A percentile compares a stretch with the other conserved stretches of the same genome.
These are phyloP conservation scores for Wasmannia auropunctata DNA, from an alignment of 1,140 invertebrate genomes.

Conservation along the genomic window DNA sequence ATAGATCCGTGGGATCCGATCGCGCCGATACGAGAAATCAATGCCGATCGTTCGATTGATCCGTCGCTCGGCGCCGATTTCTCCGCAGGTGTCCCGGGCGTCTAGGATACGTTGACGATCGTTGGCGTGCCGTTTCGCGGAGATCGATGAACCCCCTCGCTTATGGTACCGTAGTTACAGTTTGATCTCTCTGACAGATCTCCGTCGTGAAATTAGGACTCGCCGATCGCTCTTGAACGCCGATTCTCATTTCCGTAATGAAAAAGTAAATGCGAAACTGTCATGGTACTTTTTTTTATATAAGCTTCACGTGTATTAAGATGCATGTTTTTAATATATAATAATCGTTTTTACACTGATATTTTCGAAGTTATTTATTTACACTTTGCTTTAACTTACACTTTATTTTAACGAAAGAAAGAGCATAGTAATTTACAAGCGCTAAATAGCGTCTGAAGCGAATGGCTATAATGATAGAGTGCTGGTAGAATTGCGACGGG, in stretches of 20 bases:
- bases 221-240: not conserved
- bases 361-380: not conserved
- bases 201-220: conserved; percentile 47
- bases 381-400: not conserved
- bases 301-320: not conserved
- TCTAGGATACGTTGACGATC: conserved; percentile 55
- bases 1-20: conserved; percentile 61
- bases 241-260: conserved; percentile 8
- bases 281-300: not conserved
- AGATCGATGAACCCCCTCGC: conserved; percentile 65
- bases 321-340: not conserved
- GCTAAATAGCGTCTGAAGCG: not conserved
- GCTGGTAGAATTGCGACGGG: conserved; percentile 10
- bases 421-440: conserved; percentile 3
- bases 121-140: conserved; percentile 61
- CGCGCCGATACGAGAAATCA: conserved; percentile 60
- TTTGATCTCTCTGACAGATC: conserved; percentile 42
- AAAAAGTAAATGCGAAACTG: not conserved
- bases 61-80: conserved; percentile 67
- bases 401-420: not conserved
- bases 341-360: not conserved
- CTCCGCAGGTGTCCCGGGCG: conserved; percentile 67
- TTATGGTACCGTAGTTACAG: conserved; percentile 10
- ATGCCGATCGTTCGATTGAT: conserved; percentile 65
- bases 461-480: not conserved